Base-by-base conservation (phyloP, 2,888 invertebrate genomes). In the Drosophila subquinaria region DNA sequence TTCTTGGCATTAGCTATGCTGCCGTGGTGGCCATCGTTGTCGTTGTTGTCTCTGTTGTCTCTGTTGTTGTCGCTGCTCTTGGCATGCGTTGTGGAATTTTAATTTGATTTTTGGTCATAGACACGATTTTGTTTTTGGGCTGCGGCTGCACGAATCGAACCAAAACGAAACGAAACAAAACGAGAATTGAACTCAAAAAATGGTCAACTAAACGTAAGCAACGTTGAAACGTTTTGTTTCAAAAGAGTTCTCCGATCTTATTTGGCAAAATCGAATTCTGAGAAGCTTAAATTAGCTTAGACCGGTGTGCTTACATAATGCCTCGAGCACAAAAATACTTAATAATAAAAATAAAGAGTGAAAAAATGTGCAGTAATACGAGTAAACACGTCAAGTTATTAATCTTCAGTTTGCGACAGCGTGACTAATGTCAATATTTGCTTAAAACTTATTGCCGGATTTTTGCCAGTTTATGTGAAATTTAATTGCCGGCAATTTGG, bases 101-200 rank as follows among this genome's bases (percentile, higher is more conserved):
- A 87, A 90, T 87, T 90, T 82, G 90, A 76, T 88, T 87, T 90
- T 90, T 90, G 82, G 90, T 81, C 86, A 88, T 80, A 89, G 86
- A 85, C 90, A 89, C 87, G 90, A 90, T 74, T 90, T 79, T 73
- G 82, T 89, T 83, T 81, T 84, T 78, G 74, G 84, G 69, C 73
- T 81, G 71, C 79, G 68, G 51, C 73, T 76, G 82, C 70, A 77
- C 81, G 63, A 82, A 82, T 48, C 87, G 45, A 65, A 68, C 80
- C 77, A 76, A 79, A 89, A 66, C 70, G 55, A 71, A 73, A 38
- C 57, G 10, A 35, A 30, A 38, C 57, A 5, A 35, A 30, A 6
- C 30, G 30, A 30, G n/a, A 48, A 30, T 48, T 15, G 62, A 63
- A 71, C 50, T 43, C 55, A 69, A 62, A 56, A 63, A 78, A 68